Percentiles rank a stretch among this genome's conserved stretches.
These are phyloP conservation scores for Peucedramus taeniatus DNA, from an alignment of 2,113 vertebrate species.

Conservation along the genomic window DNA sequence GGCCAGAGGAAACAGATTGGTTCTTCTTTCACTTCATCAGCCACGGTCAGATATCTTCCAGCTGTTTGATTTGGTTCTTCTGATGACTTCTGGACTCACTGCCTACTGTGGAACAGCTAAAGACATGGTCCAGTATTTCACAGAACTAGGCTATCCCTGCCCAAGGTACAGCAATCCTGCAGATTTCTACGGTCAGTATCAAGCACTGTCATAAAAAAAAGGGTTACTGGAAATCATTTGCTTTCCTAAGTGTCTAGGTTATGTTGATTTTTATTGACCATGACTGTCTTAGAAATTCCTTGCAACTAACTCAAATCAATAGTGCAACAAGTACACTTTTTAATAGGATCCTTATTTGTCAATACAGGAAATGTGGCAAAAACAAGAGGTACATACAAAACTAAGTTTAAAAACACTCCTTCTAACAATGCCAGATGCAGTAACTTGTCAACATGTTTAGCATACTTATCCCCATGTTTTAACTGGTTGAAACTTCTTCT, in stretches of 20 bases:
- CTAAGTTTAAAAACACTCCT: background rate
- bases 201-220: background rate
- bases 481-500: background rate
- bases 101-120: conserved; percentile 85
- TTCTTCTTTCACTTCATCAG: conserved; percentile 93
- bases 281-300: background rate
- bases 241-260: background rate
- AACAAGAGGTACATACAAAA: background rate
- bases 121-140: conserved; percentile 93
- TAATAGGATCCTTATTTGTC: background rate
- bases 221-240: background rate
- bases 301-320: background rate
- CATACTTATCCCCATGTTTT: background rate
- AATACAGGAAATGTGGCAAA: background rate
- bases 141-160: conserved; percentile 85
- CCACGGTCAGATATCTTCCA: conserved; percentile 94
- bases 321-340: background rate
- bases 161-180: conserved; percentile 94
- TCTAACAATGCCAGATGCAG: background rate
- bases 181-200: conserved; percentile 89
- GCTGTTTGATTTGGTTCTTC: conserved; percentile 90
- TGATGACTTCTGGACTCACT: conserved; percentile 87
- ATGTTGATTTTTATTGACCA: background rate
- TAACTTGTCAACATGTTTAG: background rate
- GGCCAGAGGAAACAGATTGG: conserved; percentile 89